Evolutionary conservation across 53 echinoderm and acorn worm species (phyloP).

Genomic region (Holothuria leucospilota): DNA sequence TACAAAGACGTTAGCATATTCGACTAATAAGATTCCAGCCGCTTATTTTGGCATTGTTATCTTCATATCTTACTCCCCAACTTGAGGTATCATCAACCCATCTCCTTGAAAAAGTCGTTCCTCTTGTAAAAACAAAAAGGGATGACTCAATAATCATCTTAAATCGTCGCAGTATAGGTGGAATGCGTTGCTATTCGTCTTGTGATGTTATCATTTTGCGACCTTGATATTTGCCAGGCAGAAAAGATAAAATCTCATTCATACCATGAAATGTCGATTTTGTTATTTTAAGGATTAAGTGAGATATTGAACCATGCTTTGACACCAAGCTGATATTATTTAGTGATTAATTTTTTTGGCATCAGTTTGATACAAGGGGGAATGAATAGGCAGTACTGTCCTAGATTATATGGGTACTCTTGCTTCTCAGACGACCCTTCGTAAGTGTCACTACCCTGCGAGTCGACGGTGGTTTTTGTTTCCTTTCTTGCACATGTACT

Average conservation of each 20-base stretch:
- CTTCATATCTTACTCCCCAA: constrained; percentile 10
- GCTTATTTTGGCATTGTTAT: too few species aligned
- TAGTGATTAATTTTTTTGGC: constrained; percentile 14
- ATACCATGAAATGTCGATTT: constrained; percentile 3
- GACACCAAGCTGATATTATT: not conserved
- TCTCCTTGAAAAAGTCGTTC: not conserved
- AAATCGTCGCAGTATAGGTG: too few species aligned
- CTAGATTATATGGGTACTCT: too few species aligned
- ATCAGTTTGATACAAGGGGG: not conserved
- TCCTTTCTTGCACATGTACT: too few species aligned
- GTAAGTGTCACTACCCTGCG: too few species aligned
- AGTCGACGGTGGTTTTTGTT: too few species aligned
- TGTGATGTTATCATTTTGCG: constrained; percentile 36
- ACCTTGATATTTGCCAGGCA: constrained; percentile 9
- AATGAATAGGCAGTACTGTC: too few species aligned
- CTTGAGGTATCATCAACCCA: not conserved
- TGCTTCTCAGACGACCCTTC: too few species aligned
- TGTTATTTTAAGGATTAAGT: constrained; percentile 18
- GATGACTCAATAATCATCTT: constrained; percentile 29
- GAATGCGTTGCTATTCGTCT: too few species aligned
- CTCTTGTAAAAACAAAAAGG: constrained; percentile 27
- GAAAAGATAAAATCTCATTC: constrained; percentile 9
- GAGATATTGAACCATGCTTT: not conserved
- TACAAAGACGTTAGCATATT: constrained; percentile 25
- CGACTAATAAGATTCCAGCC: constrained; percentile 7